Evolutionary conservation across 2,797 vertebrate genomes (phyloP).

Genomic region (Macrochelys suwanniensis): DNA sequence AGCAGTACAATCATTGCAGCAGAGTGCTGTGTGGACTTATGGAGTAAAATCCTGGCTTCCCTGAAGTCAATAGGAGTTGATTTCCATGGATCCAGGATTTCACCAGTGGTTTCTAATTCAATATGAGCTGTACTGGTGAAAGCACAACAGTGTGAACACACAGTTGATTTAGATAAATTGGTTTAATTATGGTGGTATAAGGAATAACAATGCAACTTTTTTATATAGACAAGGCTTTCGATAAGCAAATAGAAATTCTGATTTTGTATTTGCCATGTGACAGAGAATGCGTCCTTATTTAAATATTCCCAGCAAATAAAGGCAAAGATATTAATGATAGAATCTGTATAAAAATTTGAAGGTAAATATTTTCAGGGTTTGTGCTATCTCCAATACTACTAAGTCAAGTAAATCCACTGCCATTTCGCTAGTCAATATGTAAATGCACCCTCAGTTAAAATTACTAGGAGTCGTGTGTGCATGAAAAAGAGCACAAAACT

Average conservation of each 20-base stretch:
- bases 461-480: not conserved
- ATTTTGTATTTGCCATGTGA: not conserved
- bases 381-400: not conserved
- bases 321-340: not conserved
- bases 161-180: not conserved
- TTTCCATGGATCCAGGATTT: not conserved
- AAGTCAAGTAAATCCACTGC: not conserved
- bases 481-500: not conserved
- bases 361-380: not conserved
- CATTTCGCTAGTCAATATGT: not conserved
- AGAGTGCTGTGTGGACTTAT: too few species aligned
- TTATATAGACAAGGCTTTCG: not conserved
- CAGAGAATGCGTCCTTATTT: not conserved
- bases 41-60: not conserved
- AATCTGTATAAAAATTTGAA: not conserved
- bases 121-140: not conserved
- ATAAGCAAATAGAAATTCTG: not conserved
- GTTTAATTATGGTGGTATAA: not conserved
- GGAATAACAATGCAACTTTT: not conserved
- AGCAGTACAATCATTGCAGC: not conserved
- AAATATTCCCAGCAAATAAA: not conserved
- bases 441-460: not conserved
- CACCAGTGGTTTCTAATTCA: not conserved
- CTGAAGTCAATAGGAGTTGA: not conserved
- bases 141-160: not conserved